These are phyloP conservation scores for Physocephala rufipes DNA, from an alignment of 2,888 invertebrate genomes.

Conservation along the genomic window DNA sequence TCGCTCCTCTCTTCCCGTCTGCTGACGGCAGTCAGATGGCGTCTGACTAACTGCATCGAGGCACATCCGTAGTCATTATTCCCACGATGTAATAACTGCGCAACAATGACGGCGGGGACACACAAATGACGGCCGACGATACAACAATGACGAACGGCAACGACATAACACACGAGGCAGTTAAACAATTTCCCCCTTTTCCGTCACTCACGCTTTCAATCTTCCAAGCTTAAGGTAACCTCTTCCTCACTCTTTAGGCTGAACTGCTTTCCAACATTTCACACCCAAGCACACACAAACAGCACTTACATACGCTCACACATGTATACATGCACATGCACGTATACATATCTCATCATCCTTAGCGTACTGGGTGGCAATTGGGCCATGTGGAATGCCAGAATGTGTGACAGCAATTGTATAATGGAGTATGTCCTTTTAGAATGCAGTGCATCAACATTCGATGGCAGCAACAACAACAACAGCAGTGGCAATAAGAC, in stretches of 20 bases:
- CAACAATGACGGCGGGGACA: neutral
- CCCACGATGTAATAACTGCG: conserved; percentile 27
- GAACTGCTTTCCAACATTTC: neutral
- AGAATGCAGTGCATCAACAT: conserved; percentile 6
- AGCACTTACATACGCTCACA: conserved; percentile 16
- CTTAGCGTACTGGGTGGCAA: conserved; percentile 24
- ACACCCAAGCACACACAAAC: conserved; percentile 33
- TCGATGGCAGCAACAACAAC: no score
- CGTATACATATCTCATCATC: no score
- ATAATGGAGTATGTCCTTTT: conserved; percentile 36
- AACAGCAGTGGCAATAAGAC: conserved; percentile 15
- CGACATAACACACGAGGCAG: conserved; percentile 22
- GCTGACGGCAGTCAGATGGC: no score
- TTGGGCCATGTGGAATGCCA: conserved; percentile 4
- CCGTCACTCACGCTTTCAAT: neutral
- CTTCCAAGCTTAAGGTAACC: neutral
- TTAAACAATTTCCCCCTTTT: conserved; percentile 38
- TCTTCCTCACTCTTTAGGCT: neutral
- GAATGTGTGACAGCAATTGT: no score
- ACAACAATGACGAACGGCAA: no score
- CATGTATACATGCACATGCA: no score
- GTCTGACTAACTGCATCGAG: no score
- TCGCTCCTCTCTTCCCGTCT: neutral
- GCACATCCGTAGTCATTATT: conserved; percentile 31
- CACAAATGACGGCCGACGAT: no score